These are phyloP conservation scores for Odocoileus hemionus DNA, from an alignment of 2,113 vertebrate species.

Conservation along the genomic window DNA sequence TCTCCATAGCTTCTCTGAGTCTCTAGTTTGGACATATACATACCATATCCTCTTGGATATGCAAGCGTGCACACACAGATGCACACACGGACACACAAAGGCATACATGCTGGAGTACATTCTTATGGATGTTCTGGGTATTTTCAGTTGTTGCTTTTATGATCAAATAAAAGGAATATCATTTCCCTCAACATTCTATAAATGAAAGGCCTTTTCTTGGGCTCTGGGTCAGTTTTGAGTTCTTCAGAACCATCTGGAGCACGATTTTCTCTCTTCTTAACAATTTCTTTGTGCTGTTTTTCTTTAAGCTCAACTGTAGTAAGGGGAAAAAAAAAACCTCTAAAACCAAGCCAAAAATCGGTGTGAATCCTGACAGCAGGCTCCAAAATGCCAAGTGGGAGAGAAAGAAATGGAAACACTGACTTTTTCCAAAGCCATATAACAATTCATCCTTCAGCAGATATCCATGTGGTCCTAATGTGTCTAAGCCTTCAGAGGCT, in stretches of 20 bases:
- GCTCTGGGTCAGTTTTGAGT: conserved; percentile 54
- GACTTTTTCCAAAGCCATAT: conserved; percentile 62
- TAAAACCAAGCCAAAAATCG: conserved; percentile 70
- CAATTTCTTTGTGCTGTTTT: conserved; percentile 70
- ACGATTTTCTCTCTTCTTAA: conserved; percentile 58
- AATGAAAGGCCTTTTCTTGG: conserved; percentile 29
- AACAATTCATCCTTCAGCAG: conserved; percentile 52
- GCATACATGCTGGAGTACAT: accelerated
- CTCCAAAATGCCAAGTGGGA: conserved; percentile 72
- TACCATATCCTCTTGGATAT: neutral
- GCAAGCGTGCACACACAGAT: accelerated
- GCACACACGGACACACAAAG: accelerated
- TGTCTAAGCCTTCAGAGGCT: neutral
- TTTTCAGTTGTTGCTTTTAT: neutral
- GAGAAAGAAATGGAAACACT: conserved; percentile 69
- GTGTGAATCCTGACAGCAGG: conserved; percentile 75
- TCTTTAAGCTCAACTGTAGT: conserved; percentile 68
- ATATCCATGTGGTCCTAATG: conserved; percentile 15
- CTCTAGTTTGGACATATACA: neutral
- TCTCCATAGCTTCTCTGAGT: neutral
- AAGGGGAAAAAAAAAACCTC: neutral
- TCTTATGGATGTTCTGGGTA: neutral
- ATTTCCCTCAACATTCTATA: conserved; percentile 10
- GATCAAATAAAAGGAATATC: conserved; percentile 3
- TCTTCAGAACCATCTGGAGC: conserved; percentile 60